These are phyloP conservation scores for Himalopsyche tibetana DNA, from an alignment of 2,888 invertebrate genomes.

Conservation along the genomic window DNA sequence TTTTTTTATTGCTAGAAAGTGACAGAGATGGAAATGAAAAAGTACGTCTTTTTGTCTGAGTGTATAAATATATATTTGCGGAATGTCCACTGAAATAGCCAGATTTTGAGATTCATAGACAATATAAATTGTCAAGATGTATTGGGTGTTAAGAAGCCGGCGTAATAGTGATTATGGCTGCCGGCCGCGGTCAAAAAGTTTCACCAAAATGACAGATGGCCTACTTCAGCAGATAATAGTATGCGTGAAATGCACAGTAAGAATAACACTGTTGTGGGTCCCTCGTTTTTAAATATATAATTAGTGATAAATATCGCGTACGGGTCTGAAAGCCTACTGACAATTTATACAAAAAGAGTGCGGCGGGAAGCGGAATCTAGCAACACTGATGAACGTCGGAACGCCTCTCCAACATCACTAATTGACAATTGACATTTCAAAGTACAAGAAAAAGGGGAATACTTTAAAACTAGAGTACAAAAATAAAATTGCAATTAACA, in stretches of 20 bases:
- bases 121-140: background rate
- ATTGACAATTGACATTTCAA: constrained; percentile 55
- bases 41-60: background rate
- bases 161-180: constrained; percentile 5
- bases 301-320: background rate
- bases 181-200: background rate
- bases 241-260: constrained; percentile 3
- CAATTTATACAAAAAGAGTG: background rate
- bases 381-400: constrained; percentile 50
- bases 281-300: constrained; percentile 34
- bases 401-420: constrained; percentile 36
- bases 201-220: constrained; percentile 7
- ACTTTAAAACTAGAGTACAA: constrained; percentile 52
- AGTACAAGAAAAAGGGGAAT: constrained; percentile 41
- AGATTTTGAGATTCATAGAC: constrained; percentile 3
- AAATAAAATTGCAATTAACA: constrained; percentile 61
- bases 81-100: constrained; percentile 35
- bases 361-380: constrained; percentile 33
- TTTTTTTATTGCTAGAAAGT: constrained; percentile 4
- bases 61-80: background rate
- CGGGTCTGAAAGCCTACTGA: background rate
- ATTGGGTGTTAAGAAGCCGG: background rate
- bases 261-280: constrained; percentile 37
- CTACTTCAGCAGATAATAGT: constrained; percentile 4
- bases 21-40: constrained; percentile 1